phyloP scores from a whole-genome alignment of 2,888 invertebrate species.

The Lasioglossum figueresi region DNA sequence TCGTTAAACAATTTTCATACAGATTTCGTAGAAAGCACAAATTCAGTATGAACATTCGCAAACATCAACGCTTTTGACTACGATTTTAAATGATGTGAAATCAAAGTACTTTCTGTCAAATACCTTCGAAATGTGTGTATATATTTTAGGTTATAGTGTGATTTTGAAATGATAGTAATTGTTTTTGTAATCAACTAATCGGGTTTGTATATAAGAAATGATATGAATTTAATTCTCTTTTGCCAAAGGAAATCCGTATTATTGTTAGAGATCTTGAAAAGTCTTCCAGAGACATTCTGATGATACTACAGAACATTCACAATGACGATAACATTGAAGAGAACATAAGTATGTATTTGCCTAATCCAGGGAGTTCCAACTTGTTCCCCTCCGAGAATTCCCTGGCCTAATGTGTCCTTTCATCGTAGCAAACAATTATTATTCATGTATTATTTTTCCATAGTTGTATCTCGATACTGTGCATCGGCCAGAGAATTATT shows the following conservation, averaged over 20 bases:
- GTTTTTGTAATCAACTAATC: not conserved
- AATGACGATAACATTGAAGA: slow-evolving; percentile 87
- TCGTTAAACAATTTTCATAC: not conserved
- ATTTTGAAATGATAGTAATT: not conserved
- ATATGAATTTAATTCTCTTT: slow-evolving; percentile 45
- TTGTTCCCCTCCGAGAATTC: no score
- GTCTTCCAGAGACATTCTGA: slow-evolving; percentile 90
- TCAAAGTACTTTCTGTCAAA: not conserved
- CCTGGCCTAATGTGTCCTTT: not conserved
- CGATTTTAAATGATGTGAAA: not conserved
- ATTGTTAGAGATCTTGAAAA: slow-evolving; percentile 92
- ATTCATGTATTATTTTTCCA: slow-evolving; percentile 30
- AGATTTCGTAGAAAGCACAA: not conserved
- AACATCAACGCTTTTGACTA: not conserved
- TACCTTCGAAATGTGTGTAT: not conserved
- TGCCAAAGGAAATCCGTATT: slow-evolving; percentile 87
- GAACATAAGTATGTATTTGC: slow-evolving; percentile 85
- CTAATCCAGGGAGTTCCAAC: no score
- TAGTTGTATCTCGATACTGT: slow-evolving; percentile 87
- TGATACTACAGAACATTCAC: slow-evolving; percentile 93
- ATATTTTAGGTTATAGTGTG: slow-evolving; percentile 27
- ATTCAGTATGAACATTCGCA: not conserved
- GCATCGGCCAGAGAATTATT: slow-evolving; percentile 88
- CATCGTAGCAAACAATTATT: not conserved
- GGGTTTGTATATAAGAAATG: not conserved